Evolutionary conservation across 2,797 vertebrate species (phyloP), one percentile per base, ranked within the genome.

Genomic region (Hapalemur alaotrensis): DNA sequence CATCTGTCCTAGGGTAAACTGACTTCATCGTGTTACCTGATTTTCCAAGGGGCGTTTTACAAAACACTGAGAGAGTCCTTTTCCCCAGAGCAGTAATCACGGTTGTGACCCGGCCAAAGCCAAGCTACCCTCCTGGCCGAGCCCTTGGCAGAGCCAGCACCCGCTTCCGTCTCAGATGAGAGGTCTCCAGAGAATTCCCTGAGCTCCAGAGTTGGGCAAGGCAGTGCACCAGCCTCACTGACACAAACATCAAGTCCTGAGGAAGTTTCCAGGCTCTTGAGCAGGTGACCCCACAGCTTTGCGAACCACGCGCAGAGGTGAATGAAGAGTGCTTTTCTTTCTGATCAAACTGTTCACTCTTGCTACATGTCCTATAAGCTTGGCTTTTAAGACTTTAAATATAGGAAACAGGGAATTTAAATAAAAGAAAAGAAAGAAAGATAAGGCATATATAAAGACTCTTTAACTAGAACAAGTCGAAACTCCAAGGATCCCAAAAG

Each of bases 151-250:
- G 25, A 61, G 57, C n/a, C n/a, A 46, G 43, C 25, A 50, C 52
- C 67, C 17, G 18, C 23, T 38, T 2, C 0, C 10, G 23, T 15
- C 32, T 8, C 3, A 50, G 28, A 6, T 35, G 57, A 57, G 23
- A 52, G 9, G 73, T 17, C 28, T 32, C 0, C 7, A 25, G 57
- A 1, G 1, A 41, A n/a, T 2, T 15, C 48, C 35, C 4, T 0
- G 43, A 35, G 41, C 41, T 38, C 57, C 38, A 4, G 38, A 3
- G 8, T 57, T 59, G 28, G n/a, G 22, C 81, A 59, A 46, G 48
- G 38, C 30, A 7, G 50, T 17, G 61, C n/a, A 18, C 52, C 22
- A 38, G 7, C 14, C 25, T 43, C 2, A 43, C 25, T 43, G 2
- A 35, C 13, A 0, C 15, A 17, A 38, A 46, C 4, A 5, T 63